Evolutionary conservation across 2,888 invertebrate genomes (phyloP).

Genomic region (Actias luna): DNA sequence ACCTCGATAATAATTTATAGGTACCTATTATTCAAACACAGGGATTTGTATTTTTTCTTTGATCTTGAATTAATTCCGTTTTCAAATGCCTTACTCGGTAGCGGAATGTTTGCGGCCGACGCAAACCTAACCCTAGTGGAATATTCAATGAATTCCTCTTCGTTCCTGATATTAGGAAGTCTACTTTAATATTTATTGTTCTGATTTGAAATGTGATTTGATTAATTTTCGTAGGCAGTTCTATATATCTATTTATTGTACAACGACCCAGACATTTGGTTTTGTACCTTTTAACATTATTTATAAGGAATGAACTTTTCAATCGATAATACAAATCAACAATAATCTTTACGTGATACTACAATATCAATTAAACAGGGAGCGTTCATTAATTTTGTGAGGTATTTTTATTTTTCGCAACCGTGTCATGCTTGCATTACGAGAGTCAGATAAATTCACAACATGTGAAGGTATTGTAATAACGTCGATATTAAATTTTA

Average conservation of each 20-base stretch:
- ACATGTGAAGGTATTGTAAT: too few species aligned
- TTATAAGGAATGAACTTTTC: neutral
- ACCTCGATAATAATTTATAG: constrained; percentile 25
- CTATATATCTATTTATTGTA: neutral
- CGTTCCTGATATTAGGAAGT: constrained; percentile 26
- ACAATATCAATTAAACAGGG: too few species aligned
- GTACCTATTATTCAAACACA: constrained; percentile 31
- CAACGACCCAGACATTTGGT: neutral
- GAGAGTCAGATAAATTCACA: too few species aligned
- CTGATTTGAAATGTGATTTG: constrained; percentile 28
- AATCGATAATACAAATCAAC: too few species aligned
- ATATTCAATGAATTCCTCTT: constrained; percentile 33
- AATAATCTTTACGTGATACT: too few species aligned
- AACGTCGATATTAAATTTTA: too few species aligned
- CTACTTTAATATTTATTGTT: constrained; percentile 30
- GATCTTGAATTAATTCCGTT: constrained; percentile 33
- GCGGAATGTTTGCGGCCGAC: constrained; percentile 31
- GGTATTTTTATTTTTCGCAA: too few species aligned
- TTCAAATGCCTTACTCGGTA: constrained; percentile 27
- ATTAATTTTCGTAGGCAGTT: neutral
- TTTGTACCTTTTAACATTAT: neutral
- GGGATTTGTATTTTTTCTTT: constrained; percentile 28
- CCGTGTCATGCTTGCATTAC: too few species aligned
- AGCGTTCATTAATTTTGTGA: too few species aligned
- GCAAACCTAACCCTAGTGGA: constrained; percentile 25